Evolutionary conservation across 2,113 vertebrate species (phyloP), one percentile per base, ranked within the genome.

Genomic region (Phyllopteryx taeniolatus): DNA sequence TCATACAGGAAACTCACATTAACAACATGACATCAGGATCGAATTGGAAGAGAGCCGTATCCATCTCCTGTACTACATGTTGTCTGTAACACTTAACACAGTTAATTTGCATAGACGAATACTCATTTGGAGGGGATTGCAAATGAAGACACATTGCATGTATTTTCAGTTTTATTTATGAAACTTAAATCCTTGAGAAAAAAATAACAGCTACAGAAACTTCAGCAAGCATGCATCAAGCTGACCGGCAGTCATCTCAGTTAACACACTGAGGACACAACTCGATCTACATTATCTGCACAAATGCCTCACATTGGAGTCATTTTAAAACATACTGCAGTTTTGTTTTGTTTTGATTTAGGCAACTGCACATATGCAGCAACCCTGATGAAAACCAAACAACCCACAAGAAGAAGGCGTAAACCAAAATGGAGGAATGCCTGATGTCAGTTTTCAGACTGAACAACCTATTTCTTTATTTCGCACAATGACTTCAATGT

Each of bases 151-250:
- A 56, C 42, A 56, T 56, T 46, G 8, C 10, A 12, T 60, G 31
- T 4, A 53, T 53, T 80, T 79, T 67, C 3, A 49, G 33, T 57
- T 86, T 88, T 85, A 82, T 87, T 90, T 87, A 87, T 72, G 71
- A 89, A 86, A 83, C 67, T 63, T 56, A 71, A 44, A 79, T 68
- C 35, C 43, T 64, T 20, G 35, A 61, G 59, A 35, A 19, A 68
- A 73, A 73, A 9, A 22, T 5, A 57, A 76, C 19, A 72, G 33
- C 31, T n/a, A 15, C 12, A 73, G 8, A 80, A 10, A 59, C 46
- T 70, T 75, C 10, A 49, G n/a, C 46, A 67, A 51, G 69, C 14
- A 70, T 47, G 57, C 47, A 17, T 60, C 31, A 60, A 60, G 27
- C 59, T 62, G 42, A 69, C 9, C 10, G 64, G 27, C 53, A 70